Evolutionary conservation across 37 sponge, comb jelly and placozoan genomes (phyloP), one percentile per base, ranked within the genome.

Genomic region (Corticium candelabrum): DNA sequence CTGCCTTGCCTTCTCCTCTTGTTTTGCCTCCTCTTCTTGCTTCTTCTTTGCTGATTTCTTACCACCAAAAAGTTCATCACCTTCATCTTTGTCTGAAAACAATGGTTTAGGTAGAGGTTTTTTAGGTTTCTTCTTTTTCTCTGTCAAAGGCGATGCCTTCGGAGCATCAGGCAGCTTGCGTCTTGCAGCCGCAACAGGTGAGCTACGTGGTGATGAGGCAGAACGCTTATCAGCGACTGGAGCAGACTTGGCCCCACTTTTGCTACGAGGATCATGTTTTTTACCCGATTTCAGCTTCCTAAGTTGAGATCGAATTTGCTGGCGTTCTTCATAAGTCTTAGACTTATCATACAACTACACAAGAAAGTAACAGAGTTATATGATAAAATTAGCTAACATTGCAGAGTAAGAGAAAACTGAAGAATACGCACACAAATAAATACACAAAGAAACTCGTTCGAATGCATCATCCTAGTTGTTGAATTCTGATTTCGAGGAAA

Each of bases 71-170:
- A 50, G 62, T 50, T 50, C 62, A 21, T 50, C 62, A 50, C 21
- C 62, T 11, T 21, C 62, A 21, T 21, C 62, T 27, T 50, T 21
- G 62, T 50, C 62, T 27, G 11, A 11, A 50, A 50, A 50, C 62
- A 50, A 50, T 21, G 62, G 15, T 50, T 50, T 21, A n/a, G n/a
- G n/a, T n/a, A n/a, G n/a, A n/a, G n/a, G n/a, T n/a, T n/a, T n/a
- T n/a, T n/a, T n/a, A n/a, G n/a, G n/a, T 50, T 50, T 50, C 62
- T 50, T 50, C 62, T 50, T 50, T 21, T 50, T 50, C 62, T 50
- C 62, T 21, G 11, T 21, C 62, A 27, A 27, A 11, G 21, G 11
- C 21, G 21, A 27, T 21, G 11, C 21, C 62, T 50, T 50, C 62
- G 21, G 15, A 11, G 21, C 62, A 50, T 27, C 62, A 11, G 62